Conservation (phyloP, 1,140 invertebrate species). For the Hyles euphorbiae region DNA sequence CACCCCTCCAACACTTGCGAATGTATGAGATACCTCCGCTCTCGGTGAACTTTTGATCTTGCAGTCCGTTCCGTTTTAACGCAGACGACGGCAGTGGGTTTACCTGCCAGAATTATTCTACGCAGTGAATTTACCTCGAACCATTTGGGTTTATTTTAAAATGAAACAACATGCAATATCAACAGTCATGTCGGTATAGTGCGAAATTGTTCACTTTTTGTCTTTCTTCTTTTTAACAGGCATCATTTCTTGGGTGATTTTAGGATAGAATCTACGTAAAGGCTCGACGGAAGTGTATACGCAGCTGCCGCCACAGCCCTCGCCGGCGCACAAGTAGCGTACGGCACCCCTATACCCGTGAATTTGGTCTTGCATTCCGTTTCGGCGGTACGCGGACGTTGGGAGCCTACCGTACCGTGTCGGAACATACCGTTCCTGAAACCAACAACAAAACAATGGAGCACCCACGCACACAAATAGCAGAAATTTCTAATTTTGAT, state of each 20-base stretch:
- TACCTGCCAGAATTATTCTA: slow-evolving; percentile 42
- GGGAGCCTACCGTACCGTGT: slow-evolving; percentile 56
- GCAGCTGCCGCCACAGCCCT: slow-evolving; percentile 14
- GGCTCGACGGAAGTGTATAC: slow-evolving; percentile 53
- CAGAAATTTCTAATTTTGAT: too few relatives aligned
- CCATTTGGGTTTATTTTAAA: too few relatives aligned
- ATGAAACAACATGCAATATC: too few relatives aligned
- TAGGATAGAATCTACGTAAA: slow-evolving; percentile 38
- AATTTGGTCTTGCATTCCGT: slow-evolving; percentile 64
- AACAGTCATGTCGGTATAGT: too few relatives aligned
- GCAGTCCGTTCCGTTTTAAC: slow-evolving; percentile 59
- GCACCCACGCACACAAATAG: too few relatives aligned
- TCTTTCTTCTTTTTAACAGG: slow-evolving; percentile 47
- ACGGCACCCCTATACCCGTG: slow-evolving; percentile 58
- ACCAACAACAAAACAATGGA: slow-evolving; percentile 48
- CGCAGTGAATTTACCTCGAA: not conserved
- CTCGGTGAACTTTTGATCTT: slow-evolving; percentile 58
- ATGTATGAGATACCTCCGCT: slow-evolving; percentile 56
- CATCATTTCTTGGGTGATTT: slow-evolving; percentile 46
- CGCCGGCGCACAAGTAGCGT: slow-evolving; percentile 45
- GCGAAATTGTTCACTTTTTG: slow-evolving; percentile 24
- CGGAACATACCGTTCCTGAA: slow-evolving; percentile 67
- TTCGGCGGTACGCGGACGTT: slow-evolving; percentile 51
- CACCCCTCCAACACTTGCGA: slow-evolving; percentile 48
- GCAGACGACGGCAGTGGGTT: slow-evolving; percentile 52